Percentiles rank a stretch among this genome's conserved stretches.
These are phyloP conservation scores for Apodemus agrarius DNA, from an alignment of 2,797 vertebrate species.

Conservation along the genomic window DNA sequence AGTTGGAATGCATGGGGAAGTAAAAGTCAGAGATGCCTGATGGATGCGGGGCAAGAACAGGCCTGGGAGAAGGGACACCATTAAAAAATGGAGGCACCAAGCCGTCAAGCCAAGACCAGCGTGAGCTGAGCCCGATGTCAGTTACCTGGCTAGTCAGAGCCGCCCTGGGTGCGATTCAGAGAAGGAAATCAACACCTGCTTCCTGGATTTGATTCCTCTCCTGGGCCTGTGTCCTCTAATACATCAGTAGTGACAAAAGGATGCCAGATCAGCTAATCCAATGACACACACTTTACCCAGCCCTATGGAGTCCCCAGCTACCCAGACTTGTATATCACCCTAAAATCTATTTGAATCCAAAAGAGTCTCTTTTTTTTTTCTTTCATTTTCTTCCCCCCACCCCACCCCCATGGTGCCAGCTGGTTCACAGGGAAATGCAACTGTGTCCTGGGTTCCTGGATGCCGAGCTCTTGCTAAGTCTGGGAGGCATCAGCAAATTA, in stretches of 20 bases:
- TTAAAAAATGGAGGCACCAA: neutral
- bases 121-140: neutral
- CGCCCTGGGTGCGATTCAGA: constrained; percentile 24
- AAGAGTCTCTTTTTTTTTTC: neutral
- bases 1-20: neutral
- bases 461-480: constrained; percentile 5
- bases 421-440: constrained; percentile 34
- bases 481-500: constrained; percentile 37
- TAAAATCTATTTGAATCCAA: constrained; percentile 10
- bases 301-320: neutral
- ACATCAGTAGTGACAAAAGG: constrained; percentile 42
- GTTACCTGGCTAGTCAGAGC: constrained; percentile 30
- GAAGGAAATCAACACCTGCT: constrained; percentile 54
- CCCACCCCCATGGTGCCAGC: neutral
- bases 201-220: constrained; percentile 28
- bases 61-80: constrained; percentile 31
- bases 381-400: neutral
- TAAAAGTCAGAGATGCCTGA: neutral
- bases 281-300: neutral
- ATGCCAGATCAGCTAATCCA: constrained; percentile 7
- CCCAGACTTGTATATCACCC: neutral
- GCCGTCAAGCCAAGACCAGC: neutral
- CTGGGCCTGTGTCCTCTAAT: constrained; percentile 15
- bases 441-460: constrained; percentile 43
- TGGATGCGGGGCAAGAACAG: neutral